These are phyloP conservation scores for Anastatus disparis DNA, from an alignment of 1,140 invertebrate species.

Conservation along the genomic window DNA sequence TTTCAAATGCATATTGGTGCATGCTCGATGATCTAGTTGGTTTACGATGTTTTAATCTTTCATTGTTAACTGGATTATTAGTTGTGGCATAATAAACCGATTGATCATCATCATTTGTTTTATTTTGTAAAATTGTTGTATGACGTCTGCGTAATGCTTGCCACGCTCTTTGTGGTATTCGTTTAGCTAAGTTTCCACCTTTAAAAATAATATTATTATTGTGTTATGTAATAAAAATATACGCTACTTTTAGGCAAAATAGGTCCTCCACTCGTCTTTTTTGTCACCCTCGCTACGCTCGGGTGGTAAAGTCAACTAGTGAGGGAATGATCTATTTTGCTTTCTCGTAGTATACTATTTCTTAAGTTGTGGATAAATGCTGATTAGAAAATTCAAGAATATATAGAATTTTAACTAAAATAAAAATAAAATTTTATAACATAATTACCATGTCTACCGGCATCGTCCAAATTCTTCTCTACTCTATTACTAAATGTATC, in stretches of 20 bases:
- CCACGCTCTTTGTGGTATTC: constrained; percentile 35
- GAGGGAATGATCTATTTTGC: background rate
- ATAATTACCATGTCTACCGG: background rate
- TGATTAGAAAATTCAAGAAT: constrained; percentile 23
- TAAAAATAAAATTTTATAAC: background rate
- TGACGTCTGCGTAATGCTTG: constrained; percentile 40
- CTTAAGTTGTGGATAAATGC: too few relatives aligned
- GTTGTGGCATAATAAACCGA: constrained; percentile 36
- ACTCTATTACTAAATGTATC: background rate
- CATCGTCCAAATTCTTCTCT: background rate
- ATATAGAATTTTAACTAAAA: background rate
- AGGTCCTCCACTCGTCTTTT: too few relatives aligned
- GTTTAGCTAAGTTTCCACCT: constrained; percentile 35
- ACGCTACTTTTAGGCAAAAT: too few relatives aligned
- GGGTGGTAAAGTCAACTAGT: too few relatives aligned
- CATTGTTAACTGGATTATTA: background rate
- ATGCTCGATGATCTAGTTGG: background rate
- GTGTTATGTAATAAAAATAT: too few relatives aligned
- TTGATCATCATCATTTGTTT: constrained; percentile 24
- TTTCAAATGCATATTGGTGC: background rate
- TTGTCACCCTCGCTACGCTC: too few relatives aligned
- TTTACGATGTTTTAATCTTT: background rate
- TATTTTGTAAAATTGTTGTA: constrained; percentile 33
- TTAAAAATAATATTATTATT: constrained; percentile 18
- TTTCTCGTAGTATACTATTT: too few relatives aligned